Evolutionary conservation across 2,888 invertebrate genomes (phyloP).

Genomic region (Cataglyphis altisquamis): DNA sequence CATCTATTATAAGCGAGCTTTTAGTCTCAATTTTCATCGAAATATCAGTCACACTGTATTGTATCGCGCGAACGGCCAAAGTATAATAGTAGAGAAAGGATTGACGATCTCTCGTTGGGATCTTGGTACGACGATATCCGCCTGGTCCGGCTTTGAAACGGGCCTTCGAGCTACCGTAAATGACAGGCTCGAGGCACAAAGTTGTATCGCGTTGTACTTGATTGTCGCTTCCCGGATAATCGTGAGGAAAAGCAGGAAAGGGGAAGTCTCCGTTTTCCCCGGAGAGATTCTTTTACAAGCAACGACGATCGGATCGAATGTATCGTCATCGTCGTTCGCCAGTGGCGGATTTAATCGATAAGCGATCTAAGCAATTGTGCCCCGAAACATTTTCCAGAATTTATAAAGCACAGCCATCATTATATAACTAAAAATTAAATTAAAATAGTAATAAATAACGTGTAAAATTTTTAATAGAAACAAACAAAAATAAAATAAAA

Average conservation of each 20-base stretch:
- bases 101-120: constrained; percentile 21
- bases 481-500: no score
- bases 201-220: constrained; percentile 48
- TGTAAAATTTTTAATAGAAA: neutral
- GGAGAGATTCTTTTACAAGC: constrained; percentile 35
- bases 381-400: neutral
- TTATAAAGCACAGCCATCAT: neutral
- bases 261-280: constrained; percentile 18
- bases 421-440: neutral
- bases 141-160: neutral
- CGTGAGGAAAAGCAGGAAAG: constrained; percentile 2
- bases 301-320: constrained; percentile 13
- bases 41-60: constrained; percentile 11
- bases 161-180: constrained; percentile 50
- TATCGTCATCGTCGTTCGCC: neutral
- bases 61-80: neutral
- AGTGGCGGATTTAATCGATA: constrained; percentile 5
- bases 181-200: constrained; percentile 13
- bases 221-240: constrained; percentile 40
- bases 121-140: constrained; percentile 13
- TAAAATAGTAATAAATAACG: neutral
- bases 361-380: neutral
- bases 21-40: constrained; percentile 28
- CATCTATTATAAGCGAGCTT: neutral
- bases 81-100: neutral